A percentile compares a stretch with the other conserved stretches of the same genome.
These are phyloP conservation scores for Enteromius argenteus DNA, from an alignment of 2,797 vertebrate species.

Conservation along the genomic window DNA sequence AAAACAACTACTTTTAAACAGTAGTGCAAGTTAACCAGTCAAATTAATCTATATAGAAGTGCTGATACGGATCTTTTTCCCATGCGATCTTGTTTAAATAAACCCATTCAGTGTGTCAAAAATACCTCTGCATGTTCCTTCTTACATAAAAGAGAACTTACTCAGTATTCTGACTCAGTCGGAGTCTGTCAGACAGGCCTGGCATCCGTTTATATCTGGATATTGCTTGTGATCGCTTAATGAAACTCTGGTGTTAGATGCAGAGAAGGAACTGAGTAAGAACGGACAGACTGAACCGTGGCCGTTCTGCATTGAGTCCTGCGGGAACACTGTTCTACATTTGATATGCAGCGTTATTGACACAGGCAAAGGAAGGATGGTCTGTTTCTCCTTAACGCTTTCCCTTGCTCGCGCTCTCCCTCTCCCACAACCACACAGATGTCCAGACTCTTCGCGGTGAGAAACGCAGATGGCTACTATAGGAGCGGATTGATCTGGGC, in stretches of 20 bases:
- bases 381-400: constrained; percentile 45
- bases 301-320: neutral
- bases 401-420: constrained; percentile 26
- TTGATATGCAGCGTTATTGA: constrained; percentile 53
- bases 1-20: neutral
- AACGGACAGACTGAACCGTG: constrained; percentile 12
- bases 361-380: constrained; percentile 40
- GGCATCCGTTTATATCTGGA: neutral
- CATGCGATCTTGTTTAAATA: neutral
- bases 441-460: constrained; percentile 55
- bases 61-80: neutral
- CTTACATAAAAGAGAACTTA: neutral
- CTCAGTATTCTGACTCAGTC: neutral
- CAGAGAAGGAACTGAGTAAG: neutral
- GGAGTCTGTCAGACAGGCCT: constrained; percentile 10
- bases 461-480: constrained; percentile 79
- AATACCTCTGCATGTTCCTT: neutral
- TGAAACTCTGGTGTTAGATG: neutral
- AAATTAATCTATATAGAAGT: neutral
- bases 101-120: neutral
- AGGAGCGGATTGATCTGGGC: constrained; percentile 75
- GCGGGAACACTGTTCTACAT: constrained; percentile 38
- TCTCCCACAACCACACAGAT: constrained; percentile 58
- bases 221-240: constrained; percentile 26
- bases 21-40: neutral